A percentile compares a stretch with the other conserved stretches of the same genome.
Evolutionary conservation across 37 sponge, comb jelly and placozoan genomes (phyloP).

Genomic region (Lycopodina hypogea): DNA sequence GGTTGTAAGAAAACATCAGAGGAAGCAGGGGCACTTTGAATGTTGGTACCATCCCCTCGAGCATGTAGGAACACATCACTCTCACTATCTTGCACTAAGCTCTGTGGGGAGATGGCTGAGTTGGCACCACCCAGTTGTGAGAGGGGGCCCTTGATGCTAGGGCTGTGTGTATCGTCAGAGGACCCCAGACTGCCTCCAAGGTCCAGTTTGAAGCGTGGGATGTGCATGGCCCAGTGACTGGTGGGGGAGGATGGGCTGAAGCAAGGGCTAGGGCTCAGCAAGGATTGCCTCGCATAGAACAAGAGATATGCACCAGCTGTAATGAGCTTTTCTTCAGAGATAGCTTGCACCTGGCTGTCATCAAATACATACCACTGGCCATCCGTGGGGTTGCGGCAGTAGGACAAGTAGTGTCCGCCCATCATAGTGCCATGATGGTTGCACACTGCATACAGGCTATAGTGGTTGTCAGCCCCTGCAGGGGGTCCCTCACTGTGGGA

Average conservation of each 20-base stretch:
- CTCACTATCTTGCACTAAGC: neutral
- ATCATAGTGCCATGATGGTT: constrained; percentile 84
- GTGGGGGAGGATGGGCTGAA: constrained; percentile 27
- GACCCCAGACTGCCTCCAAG: constrained; percentile 1
- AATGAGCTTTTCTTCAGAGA: constrained; percentile 49
- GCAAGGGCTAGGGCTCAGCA: constrained; percentile 8
- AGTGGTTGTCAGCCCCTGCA: constrained; percentile 35
- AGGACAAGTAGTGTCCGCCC: constrained; percentile 89
- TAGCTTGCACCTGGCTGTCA: constrained; percentile 63
- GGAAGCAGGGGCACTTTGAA: constrained; percentile 11
- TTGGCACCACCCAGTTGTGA: constrained; percentile 2
- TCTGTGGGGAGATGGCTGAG: constrained; percentile 36
- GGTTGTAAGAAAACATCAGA: neutral
- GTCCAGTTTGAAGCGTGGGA: constrained; percentile 43
- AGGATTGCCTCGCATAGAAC: constrained; percentile 71
- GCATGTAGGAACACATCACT: constrained; percentile 29
- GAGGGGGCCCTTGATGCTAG: neutral
- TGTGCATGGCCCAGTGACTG: constrained; percentile 54
- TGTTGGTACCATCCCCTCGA: neutral
- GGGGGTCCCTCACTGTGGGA: neutral
- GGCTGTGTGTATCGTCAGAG: neutral
- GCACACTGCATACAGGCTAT: constrained; percentile 88
- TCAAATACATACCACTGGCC: constrained; percentile 76
- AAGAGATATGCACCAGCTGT: constrained; percentile 82
- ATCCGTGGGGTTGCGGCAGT: constrained; percentile 65